These are phyloP conservation scores for Gymnodraco acuticeps DNA, from an alignment of 2,797 vertebrate genomes.

Conservation along the genomic window DNA sequence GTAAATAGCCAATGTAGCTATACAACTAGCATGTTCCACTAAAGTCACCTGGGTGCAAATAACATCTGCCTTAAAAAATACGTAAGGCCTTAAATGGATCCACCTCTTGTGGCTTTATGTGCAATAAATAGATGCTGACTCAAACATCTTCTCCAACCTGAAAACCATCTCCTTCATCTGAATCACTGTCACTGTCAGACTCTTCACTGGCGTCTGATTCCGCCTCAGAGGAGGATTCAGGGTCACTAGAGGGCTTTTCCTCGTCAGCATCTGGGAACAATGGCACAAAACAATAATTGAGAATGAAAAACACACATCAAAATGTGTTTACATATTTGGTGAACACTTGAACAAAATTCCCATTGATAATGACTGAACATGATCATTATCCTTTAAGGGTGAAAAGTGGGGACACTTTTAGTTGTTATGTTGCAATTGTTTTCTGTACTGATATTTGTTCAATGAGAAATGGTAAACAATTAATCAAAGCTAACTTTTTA, in stretches of 20 bases:
- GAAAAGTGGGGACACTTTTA: background rate
- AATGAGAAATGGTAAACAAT: background rate
- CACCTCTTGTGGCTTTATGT: background rate
- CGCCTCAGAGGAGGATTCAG: rapidly evolving
- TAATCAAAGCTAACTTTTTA: too few species aligned
- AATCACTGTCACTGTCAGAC: background rate
- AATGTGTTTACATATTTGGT: background rate
- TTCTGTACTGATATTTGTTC: background rate
- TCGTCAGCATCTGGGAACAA: constrained; percentile 6
- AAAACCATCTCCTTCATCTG: background rate
- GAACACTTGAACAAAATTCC: background rate
- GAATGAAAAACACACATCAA: background rate
- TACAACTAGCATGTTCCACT: too few species aligned
- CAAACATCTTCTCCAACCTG: constrained; percentile 21
- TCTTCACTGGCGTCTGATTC: background rate
- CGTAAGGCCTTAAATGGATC: background rate
- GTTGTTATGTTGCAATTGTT: background rate
- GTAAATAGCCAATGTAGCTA: too few species aligned
- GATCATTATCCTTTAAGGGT: background rate
- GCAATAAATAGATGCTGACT: background rate
- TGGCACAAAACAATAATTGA: background rate
- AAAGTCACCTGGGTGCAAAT: too few species aligned
- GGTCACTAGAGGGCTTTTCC: background rate
- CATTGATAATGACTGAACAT: background rate
- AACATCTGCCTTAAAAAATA: background rate